Conservation (phyloP, 2,797 vertebrate species). For the Periophthalmus magnuspinnatus region DNA sequence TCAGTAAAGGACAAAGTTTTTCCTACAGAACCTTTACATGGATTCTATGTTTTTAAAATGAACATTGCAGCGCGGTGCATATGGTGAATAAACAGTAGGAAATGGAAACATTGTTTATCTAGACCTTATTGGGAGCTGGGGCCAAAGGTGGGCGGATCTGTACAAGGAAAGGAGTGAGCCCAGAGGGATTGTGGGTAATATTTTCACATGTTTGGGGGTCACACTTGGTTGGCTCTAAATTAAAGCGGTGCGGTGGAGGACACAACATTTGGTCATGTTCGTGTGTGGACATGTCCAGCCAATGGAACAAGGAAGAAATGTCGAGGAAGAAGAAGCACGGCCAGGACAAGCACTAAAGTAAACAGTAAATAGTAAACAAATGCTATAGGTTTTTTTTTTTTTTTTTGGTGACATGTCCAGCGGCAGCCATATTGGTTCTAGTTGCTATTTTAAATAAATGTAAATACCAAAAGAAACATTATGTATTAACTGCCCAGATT, state of each 20-base stretch:
- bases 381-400: too few species aligned
- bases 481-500: too few species aligned
- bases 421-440: too few species aligned
- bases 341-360: too few species aligned
- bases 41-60: slow-evolving; percentile 32
- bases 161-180: slow-evolving; percentile 22
- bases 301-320: background rate
- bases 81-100: slow-evolving; percentile 51
- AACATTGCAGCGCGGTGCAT: slow-evolving; percentile 29
- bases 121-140: slow-evolving; percentile 20
- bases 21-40: slow-evolving; percentile 21
- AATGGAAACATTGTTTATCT: slow-evolving; percentile 64
- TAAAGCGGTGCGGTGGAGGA: slow-evolving; percentile 52
- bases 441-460: too few species aligned
- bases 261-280: slow-evolving; percentile 5
- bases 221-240: slow-evolving; percentile 71
- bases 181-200: slow-evolving; percentile 67
- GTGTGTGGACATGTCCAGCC: slow-evolving; percentile 17
- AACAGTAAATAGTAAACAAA: too few species aligned
- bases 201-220: slow-evolving; percentile 65
- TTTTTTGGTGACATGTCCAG: too few species aligned
- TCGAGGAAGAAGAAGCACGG: background rate
- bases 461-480: too few species aligned
- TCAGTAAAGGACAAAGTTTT: background rate
- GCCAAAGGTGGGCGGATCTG: slow-evolving; percentile 2